Evolutionary conservation across 2,797 vertebrate species (phyloP).

Genomic region (Nannoperca obscura): DNA sequence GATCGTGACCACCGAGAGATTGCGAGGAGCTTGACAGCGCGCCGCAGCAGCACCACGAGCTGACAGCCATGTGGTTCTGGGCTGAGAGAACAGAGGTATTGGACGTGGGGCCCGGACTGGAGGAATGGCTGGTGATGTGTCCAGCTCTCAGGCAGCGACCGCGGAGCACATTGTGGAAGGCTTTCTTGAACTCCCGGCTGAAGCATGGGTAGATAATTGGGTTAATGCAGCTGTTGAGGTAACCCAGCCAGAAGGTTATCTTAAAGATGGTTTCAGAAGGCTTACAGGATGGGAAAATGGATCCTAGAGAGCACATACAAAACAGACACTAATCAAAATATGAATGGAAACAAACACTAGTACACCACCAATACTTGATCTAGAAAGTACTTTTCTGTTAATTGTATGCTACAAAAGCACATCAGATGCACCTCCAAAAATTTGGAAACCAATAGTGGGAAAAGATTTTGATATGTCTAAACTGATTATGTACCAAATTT

Average conservation of each 20-base stretch:
- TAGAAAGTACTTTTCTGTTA: neutral
- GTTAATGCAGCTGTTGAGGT: conserved; percentile 99
- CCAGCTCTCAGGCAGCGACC: conserved; percentile 86
- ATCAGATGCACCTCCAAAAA: too few relatives aligned
- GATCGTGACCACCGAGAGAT: neutral
- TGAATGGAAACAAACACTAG: neutral
- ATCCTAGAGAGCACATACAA: conserved; percentile 82
- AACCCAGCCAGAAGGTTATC: conserved; percentile 98
- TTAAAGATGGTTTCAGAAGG: conserved; percentile 95
- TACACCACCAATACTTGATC: neutral
- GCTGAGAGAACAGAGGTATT: conserved; percentile 56
- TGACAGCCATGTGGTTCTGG: neutral
- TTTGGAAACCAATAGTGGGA: too few relatives aligned
- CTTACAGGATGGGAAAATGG: conserved; percentile 94
- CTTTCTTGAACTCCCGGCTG: conserved; percentile 96
- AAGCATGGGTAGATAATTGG: conserved; percentile 98
- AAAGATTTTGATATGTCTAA: too few relatives aligned
- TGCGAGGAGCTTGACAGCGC: conserved; percentile 45
- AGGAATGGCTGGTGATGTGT: conserved; percentile 59
- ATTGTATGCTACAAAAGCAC: neutral
- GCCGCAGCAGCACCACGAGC: conserved; percentile 59
- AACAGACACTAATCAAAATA: conserved; percentile 24
- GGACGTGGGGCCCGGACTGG: conserved; percentile 2
- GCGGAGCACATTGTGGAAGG: conserved; percentile 92
- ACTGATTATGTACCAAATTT: neutral